A percentile compares a stretch with the other conserved stretches of the same genome.
phyloP scores from a whole-genome alignment of 2,888 invertebrate species.

The Chesias legatella region DNA sequence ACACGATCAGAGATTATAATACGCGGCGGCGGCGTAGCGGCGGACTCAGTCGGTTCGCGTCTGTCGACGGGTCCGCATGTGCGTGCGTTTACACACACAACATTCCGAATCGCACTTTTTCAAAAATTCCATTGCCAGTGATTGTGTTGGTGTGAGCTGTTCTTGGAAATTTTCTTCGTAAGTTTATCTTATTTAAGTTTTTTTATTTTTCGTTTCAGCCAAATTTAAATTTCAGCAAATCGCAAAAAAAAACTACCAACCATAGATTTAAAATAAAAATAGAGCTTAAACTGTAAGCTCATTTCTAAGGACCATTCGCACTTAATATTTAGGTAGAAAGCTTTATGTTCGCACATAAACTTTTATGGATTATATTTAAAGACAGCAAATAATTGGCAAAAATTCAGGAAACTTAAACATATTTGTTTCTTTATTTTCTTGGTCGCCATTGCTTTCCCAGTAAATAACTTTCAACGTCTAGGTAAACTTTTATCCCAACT shows the following conservation, averaged over 20 bases:
- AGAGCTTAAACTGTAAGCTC: no score
- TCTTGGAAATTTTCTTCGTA: conserved; percentile 51
- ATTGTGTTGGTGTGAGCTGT: conserved; percentile 42
- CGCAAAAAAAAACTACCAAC: not conserved
- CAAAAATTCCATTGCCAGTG: conserved; percentile 34
- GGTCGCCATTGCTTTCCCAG: no score
- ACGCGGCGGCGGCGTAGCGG: conserved; percentile 40
- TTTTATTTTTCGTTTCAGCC: conserved; percentile 1
- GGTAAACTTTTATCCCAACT: no score
- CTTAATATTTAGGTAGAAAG: no score
- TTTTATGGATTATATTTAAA: no score
- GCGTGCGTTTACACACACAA: conserved; percentile 32
- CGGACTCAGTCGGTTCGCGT: conserved; percentile 50
- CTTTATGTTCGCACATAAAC: no score
- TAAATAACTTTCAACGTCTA: no score
- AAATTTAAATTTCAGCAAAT: not conserved
- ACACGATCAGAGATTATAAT: conserved; percentile 73
- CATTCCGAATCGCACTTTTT: conserved; percentile 4
- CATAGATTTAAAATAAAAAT: no score
- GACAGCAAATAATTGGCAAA: no score
- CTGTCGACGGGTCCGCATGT: conserved; percentile 45
- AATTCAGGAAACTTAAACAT: no score
- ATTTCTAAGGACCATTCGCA: no score
- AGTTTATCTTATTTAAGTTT: conserved; percentile 31
- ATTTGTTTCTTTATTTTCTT: no score